Base-by-base conservation (phyloP, 37 sponge, comb jelly and placozoan species). In the Eunapius fragilis region DNA sequence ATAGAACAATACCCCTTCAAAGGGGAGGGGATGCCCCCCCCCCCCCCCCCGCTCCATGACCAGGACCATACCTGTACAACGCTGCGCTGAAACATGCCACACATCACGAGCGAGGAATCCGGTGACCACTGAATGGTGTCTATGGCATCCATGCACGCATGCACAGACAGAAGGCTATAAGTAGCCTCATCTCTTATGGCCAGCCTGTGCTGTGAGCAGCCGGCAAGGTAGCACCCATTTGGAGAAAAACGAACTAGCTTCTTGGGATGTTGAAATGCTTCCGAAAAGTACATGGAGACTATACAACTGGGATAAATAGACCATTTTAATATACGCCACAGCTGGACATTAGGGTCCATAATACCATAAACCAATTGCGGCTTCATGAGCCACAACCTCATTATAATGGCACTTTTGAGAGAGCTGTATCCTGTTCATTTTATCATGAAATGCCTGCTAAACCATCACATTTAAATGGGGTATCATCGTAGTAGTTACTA, bases 161-260 rank as follows among this genome's bases (percentile, higher is more conserved):
- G 94, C 11, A 99, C 81, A 68, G 83, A 68, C 67, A 89, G 33
- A 25, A 99, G 94, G 68, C 96, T 95, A 23, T 96, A 90, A 0
- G 93, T 87, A 19, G 75, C 68, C 32, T 79, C 69, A 70, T 97
- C 96, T 49, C 99, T 82, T 34, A 99, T 73, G 30, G 95, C 94
- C 80, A 99, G 84, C 3, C 97, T 84, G 80, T 92, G 93, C 83
- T 92, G 95, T 22, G 89, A 93, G 68, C 96, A 97, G 78, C 94
- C 93, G 31, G 93, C 97, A 24, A 98, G 35, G 80, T 88, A 87
- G 28, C 67, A 75, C 4, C 99, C 97, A 82, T 95, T 87, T 10
- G 99, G 97, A 79, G 99, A 98, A 88, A 97, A 98, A 41, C 78
- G 82, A 25, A 96, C 95, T 19, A 97, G 87, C n/a, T 87, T 78